These are phyloP conservation scores for Phania funesta DNA, from an alignment of 2,888 invertebrate species.

Conservation along the genomic window DNA sequence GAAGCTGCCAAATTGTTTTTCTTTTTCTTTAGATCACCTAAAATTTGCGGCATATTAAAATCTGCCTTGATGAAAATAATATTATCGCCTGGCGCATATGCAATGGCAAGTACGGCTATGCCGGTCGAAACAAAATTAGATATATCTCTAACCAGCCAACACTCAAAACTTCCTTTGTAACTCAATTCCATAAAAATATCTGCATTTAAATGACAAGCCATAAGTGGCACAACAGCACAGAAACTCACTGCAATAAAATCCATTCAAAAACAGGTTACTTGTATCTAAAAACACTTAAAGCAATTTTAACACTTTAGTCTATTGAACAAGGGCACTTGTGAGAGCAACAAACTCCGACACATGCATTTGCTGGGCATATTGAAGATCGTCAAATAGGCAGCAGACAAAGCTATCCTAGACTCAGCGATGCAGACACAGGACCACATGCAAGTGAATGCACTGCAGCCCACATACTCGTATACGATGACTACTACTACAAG, in stretches of 20 bases:
- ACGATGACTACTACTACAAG: background rate
- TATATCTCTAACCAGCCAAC: too few relatives aligned
- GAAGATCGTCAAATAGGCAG: constrained; percentile 8
- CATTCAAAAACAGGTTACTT: background rate
- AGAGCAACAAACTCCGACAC: constrained; percentile 28
- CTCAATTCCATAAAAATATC: background rate
- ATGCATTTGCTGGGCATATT: constrained; percentile 14
- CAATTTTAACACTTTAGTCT: constrained; percentile 51
- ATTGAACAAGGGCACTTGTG: constrained; percentile 45
- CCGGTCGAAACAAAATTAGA: too few relatives aligned
- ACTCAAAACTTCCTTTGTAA: background rate
- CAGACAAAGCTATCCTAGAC: background rate
- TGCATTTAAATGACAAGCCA: background rate
- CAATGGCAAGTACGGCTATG: too few relatives aligned
- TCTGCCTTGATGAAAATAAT: too few relatives aligned
- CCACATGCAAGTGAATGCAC: constrained; percentile 24
- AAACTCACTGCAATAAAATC: background rate
- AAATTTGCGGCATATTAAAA: too few relatives aligned
- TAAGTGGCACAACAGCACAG: background rate
- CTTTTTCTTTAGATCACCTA: too few relatives aligned
- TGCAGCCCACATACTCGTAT: background rate
- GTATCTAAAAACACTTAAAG: constrained; percentile 48
- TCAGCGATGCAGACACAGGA: constrained; percentile 8
- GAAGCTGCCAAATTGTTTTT: too few relatives aligned
- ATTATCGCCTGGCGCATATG: too few relatives aligned